A percentile compares a stretch with the other conserved stretches of the same genome.
These are phyloP conservation scores for Nixonia krombeini DNA, from an alignment of 1,140 invertebrate species.

Conservation along the genomic window DNA sequence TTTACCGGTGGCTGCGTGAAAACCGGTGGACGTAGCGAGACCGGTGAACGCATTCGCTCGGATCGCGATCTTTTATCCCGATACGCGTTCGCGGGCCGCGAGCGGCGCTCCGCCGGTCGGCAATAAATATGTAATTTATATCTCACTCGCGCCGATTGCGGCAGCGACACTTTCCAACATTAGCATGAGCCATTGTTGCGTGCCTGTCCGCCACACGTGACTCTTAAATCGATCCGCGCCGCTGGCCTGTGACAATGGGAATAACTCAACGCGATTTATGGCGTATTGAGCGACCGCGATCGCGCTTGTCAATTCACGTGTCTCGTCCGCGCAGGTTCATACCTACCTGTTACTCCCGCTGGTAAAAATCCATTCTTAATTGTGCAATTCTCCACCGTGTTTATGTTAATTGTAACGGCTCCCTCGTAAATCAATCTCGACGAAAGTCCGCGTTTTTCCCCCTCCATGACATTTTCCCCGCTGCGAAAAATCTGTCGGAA, in stretches of 20 bases:
- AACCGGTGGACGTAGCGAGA: slow-evolving; percentile 41
- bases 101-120: slow-evolving; percentile 31
- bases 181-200: slow-evolving; percentile 57
- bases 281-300: background rate
- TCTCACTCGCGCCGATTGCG: slow-evolving; percentile 55
- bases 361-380: too few relatives aligned
- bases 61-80: slow-evolving; percentile 50
- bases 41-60: slow-evolving; percentile 43
- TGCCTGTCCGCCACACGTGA: slow-evolving; percentile 40
- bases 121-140: slow-evolving; percentile 61
- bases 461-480: too few relatives aligned
- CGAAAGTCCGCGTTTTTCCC: too few relatives aligned
- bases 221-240: slow-evolving; percentile 12
- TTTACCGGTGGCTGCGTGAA: slow-evolving; percentile 21
- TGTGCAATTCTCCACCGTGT: too few relatives aligned
- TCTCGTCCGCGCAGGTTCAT: background rate
- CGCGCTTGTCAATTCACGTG: background rate
- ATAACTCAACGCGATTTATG: slow-evolving; percentile 2
- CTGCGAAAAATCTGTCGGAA: too few relatives aligned
- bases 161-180: slow-evolving; percentile 57
- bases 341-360: background rate
- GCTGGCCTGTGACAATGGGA: background rate
- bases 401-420: too few relatives aligned
- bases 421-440: too few relatives aligned
- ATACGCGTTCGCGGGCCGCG: slow-evolving; percentile 39